Conservation (phyloP, 1,140 invertebrate genomes). For the Drosophila prosaltans region DNA sequence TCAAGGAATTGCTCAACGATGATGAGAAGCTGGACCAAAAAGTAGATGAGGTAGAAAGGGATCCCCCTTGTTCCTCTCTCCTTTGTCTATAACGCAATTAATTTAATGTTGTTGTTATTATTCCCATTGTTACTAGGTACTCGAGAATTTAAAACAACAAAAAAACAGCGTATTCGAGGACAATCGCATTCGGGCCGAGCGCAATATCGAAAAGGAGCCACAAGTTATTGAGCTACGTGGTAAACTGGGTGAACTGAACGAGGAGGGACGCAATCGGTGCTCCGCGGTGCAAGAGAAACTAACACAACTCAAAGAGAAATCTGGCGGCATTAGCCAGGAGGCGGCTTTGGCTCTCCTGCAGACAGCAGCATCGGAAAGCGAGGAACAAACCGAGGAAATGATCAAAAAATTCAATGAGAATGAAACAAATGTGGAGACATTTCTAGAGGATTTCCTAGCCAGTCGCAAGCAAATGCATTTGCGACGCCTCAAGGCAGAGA, state of each 20-base stretch:
- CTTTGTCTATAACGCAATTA: not conserved
- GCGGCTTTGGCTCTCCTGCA: constrained; percentile 92
- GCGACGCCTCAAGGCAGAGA: constrained; percentile 92
- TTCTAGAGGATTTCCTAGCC: constrained; percentile 90
- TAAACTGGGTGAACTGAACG: constrained; percentile 87
- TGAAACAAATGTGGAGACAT: constrained; percentile 89
- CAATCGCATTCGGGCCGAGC: constrained; percentile 93
- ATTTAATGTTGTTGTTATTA: not conserved
- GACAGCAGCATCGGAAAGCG: constrained; percentile 92
- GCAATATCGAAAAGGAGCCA: constrained; percentile 92
- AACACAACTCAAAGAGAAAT: constrained; percentile 87
- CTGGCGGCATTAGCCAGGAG: constrained; percentile 89
- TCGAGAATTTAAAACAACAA: constrained; percentile 91
- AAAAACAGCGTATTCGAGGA: constrained; percentile 93
- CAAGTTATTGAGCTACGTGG: constrained; percentile 89
- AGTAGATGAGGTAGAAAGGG: constrained; percentile 85
- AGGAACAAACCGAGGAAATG: constrained; percentile 93
- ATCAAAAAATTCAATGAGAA: constrained; percentile 90
- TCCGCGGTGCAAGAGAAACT: constrained; percentile 88
- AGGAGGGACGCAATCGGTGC: constrained; percentile 88
- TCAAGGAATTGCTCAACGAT: constrained; percentile 92
- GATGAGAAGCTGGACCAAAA: constrained; percentile 92
- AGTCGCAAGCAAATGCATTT: constrained; percentile 91
- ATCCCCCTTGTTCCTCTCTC: not conserved
- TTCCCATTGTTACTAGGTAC: constrained; percentile 30